phyloP scores from a whole-genome alignment of 1,140 invertebrate species.

The Semibalanus balanoides region DNA sequence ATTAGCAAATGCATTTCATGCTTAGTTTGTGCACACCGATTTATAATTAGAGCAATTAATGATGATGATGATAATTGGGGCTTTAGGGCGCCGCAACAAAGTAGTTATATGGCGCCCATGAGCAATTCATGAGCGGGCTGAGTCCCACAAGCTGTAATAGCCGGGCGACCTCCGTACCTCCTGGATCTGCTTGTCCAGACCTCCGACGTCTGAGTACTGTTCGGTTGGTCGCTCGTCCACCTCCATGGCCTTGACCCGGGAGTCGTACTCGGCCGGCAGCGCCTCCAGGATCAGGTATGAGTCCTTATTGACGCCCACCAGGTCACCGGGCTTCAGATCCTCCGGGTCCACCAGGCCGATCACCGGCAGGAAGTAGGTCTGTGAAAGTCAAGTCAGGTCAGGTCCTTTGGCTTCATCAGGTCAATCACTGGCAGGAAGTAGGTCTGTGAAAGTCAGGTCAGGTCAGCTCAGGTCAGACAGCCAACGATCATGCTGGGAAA shows the following conservation, averaged over 20 bases:
- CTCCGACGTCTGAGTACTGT: conserved; percentile 99
- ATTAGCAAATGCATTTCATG: too few relatives aligned
- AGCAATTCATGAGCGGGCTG: too few relatives aligned
- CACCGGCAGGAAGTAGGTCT: conserved; percentile 98
- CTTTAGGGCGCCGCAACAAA: too few relatives aligned
- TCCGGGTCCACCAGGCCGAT: conserved; percentile 97
- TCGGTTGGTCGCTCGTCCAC: conserved; percentile 98
- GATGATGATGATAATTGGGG: too few relatives aligned
- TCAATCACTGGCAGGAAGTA: conserved; percentile 99
- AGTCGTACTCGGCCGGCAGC: conserved; percentile 95
- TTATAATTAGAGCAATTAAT: too few relatives aligned
- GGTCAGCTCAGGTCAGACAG: too few relatives aligned
- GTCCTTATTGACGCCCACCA: conserved; percentile 99
- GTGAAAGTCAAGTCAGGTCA: too few relatives aligned
- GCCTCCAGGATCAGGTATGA: conserved; percentile 97
- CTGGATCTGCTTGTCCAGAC: conserved; percentile 95
- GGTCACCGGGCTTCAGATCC: conserved; percentile 90
- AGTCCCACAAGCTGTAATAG: too few relatives aligned
- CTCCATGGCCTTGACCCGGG: conserved; percentile 98
- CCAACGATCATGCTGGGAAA: too few relatives aligned
- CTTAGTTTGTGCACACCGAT: too few relatives aligned
- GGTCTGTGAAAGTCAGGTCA: too few relatives aligned
- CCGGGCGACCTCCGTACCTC: conserved; percentile 34
- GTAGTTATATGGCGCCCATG: too few relatives aligned
- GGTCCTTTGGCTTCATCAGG: conserved; percentile 88